Evolutionary conservation across 2,888 invertebrate species (phyloP), one percentile per base, ranked within the genome.

Genomic region (Asteroscopus sphinx): DNA sequence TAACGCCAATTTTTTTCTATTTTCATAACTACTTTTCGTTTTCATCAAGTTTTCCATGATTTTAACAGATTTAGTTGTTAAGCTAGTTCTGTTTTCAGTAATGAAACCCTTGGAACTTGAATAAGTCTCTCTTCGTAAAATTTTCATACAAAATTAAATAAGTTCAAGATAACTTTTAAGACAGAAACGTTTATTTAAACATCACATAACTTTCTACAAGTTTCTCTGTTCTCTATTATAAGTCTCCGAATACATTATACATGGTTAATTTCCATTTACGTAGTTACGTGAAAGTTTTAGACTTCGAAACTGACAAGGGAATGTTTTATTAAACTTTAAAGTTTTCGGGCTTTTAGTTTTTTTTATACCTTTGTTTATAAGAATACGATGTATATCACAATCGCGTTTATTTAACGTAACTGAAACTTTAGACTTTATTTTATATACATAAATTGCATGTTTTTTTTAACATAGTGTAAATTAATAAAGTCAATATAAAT

Each of bases 401-500:
- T 21, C 17, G 4, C 4, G 4, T 21, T 21, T 21, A 4, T 21
- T 21, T 21, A 21, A 21, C 4, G 3, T 21, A 21, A 21, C 3
- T 21, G 4, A 21, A 21, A 21, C 21, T 6, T 21, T 4, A 3
- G 21, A 8, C 15, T 35, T 35, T 40, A 35, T 47, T 28, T 13
- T 35, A 26, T 12, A 45, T 1, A 45, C 25, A 2, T 9, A 9
- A 54, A 33, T 33, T n/a, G n/a, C n/a, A n/a, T n/a, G n/a, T n/a
- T n/a, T n/a, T n/a, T n/a, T 3, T 3, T 6, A 12, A 40, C n/a
- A 45, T 40, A 40, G 12, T 26, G 32, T 45, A 47, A 41, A 63
- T 44, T 35, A 39, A 28, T 45, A 47, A 41, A 63, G 44, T 35
- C 44, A 28, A 45, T 49, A 35, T 52, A 54, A 40, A 63, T 48